These are phyloP conservation scores for Crocidura indochinensis DNA, from an alignment of 2,797 vertebrate species.

Conservation along the genomic window DNA sequence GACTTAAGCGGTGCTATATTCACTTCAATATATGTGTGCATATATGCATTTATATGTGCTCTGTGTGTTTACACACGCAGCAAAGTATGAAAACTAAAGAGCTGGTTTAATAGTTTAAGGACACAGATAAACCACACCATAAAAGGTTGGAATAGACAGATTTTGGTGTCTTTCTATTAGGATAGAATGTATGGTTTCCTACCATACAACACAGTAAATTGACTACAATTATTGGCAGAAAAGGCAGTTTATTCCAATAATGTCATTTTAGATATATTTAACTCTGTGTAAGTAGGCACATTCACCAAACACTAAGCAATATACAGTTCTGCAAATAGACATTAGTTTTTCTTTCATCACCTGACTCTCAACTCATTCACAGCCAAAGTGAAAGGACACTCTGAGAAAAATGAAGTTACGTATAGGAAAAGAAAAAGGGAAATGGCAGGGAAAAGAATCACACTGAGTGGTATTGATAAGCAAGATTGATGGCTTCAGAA, in stretches of 20 bases:
- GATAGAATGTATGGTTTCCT: background rate
- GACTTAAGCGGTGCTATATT: background rate
- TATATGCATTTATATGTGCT: no score
- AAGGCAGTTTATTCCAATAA: conserved; percentile 65
- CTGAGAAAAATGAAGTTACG: conserved; percentile 85
- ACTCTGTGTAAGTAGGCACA: conserved; percentile 65
- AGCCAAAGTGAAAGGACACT: conserved; percentile 73
- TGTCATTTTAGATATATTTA: conserved; percentile 53
- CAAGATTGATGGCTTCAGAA: conserved; percentile 90
- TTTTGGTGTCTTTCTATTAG: conserved; percentile 30
- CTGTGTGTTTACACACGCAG: no score
- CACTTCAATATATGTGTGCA: background rate
- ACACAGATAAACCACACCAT: background rate
- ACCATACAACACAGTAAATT: conserved; percentile 47
- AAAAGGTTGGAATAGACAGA: background rate
- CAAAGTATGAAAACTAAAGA: conserved; percentile 20
- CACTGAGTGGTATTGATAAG: conserved; percentile 88
- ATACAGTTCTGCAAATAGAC: conserved; percentile 59
- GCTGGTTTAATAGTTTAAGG: conserved; percentile 31
- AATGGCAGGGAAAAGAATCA: conserved; percentile 85
- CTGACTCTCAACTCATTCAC: conserved; percentile 72
- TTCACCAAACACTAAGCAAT: conserved; percentile 55
- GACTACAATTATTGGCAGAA: conserved; percentile 51
- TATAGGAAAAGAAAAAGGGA: conserved; percentile 83
- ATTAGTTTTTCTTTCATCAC: conserved; percentile 74